Evolutionary conservation across 1,140 invertebrate species (phyloP), one percentile per base, ranked within the genome.

Genomic region (Drosophila oshimai): DNA sequence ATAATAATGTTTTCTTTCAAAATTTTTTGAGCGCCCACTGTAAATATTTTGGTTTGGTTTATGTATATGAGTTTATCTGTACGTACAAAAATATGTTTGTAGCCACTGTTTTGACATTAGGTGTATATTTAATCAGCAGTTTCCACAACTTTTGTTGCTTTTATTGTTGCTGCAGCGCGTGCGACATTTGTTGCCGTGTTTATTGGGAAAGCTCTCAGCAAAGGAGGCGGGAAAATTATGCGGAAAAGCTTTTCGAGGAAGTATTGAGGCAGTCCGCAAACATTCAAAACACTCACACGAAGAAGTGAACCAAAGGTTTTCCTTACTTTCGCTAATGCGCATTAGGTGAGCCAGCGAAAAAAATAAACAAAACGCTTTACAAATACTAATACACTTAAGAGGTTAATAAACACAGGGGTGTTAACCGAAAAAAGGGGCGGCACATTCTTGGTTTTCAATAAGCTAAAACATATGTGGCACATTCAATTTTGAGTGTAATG

Each of bases 51-150:
- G 17, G 6, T 15, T 31, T 15, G 37, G 13, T 12, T 70, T 36
- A 34, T 47, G 2, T 31, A 33, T 49, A 44, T 31, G 33, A 33
- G 6, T 18, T n/a, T 3, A 22, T 15, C 26, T 44, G 28, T 47
- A 17, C 20, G 15, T 20, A 31, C 10, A 12, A 15, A 47, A 64
- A 64, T 54, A 46, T 51, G 6, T 51, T 29, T 51, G 17, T 47
- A 36, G 57, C 9, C 31, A 31, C 17, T 55, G 17, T 22, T 41
- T 45, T 39, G 37, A 46, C 18, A 37, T 60, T 42, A 58, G 55
- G 64, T 74, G 45, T 78, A 74, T 88, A 78, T 87, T 87, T 87
- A 83, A 88, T 87, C 83, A 83, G 84, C 74, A 78, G 78, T 68
- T 77, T 65, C 42, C 55, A 49, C 18, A 33, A 26, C 29, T 55